Evolutionary conservation across 2,888 invertebrate species (phyloP), one percentile per base, ranked within the genome.

Genomic region (Merodon equestris): DNA sequence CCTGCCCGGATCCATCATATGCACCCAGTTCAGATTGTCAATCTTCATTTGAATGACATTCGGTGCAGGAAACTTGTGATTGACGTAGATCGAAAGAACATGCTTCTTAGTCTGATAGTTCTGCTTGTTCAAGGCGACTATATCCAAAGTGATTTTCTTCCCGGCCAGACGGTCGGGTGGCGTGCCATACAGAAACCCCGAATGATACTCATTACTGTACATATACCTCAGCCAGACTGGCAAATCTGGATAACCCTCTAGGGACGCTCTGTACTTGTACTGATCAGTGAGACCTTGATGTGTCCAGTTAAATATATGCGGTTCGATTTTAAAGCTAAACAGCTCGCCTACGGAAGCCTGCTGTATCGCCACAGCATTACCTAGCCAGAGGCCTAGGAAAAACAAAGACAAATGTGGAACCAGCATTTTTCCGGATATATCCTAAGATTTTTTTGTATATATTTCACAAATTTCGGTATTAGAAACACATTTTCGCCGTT

Each of bases 21-120:
- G 96, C 82, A 96, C 95, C 61, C 96, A 95, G 85, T 97, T 96
- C 18, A 96, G 89, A 88, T 97, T 97, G 87, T 96, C 94, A 53
- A 97, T 95, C 89, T 97, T 97, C 85, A 97, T 90, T 86, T 96
- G 94, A 4, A 96, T 93, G 84, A 96, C 93, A 85, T 94, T 93
- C 47, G 91, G 92, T 0, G 95, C 93, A 79, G 93, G 91, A 82
- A 91, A 92, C 84, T 94, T 95, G 13, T 92, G 91, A 1, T 90
- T 89, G 12, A 96, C 91, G 60, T 91, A 91, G 66, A 96, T 90
- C 0, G 92, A 90, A 9, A 95, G 86, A 0, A 92, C 88, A 44
- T 91, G 90, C 15, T 91, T 90, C 0, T 93, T 90, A 0, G 95
- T 95, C 84, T 95, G 94, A 86, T 94, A 96, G 54, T 93, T 94